Evolutionary conservation across 2,888 invertebrate genomes (phyloP).

Genomic region (Shargacucullia verbasci): DNA sequence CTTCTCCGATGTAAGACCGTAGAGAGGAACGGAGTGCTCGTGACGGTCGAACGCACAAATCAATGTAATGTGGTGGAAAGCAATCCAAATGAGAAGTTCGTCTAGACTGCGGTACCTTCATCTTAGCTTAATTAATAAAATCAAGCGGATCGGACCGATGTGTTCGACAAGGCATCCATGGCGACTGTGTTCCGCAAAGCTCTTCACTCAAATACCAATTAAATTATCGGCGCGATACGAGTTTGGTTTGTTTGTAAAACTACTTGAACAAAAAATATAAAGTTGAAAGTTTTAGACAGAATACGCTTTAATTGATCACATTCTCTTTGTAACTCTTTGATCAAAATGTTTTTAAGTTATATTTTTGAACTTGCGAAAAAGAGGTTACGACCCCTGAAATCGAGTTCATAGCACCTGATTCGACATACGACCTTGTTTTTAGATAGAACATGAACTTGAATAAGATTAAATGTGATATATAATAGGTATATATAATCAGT

Average conservation of each 20-base stretch:
- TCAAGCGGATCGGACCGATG: slow-evolving; percentile 57
- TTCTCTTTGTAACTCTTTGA: slow-evolving; percentile 4
- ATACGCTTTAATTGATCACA: slow-evolving; percentile 5
- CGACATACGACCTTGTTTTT: slow-evolving; percentile 30
- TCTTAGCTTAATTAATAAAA: slow-evolving; percentile 67
- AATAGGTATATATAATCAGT: too few relatives aligned
- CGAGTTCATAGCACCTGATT: slow-evolving; percentile 22
- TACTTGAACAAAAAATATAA: not conserved
- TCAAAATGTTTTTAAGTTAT: not conserved
- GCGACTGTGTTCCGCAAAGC: slow-evolving; percentile 24
- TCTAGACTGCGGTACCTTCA: slow-evolving; percentile 63
- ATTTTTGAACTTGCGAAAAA: not conserved
- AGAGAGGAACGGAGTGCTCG: slow-evolving; percentile 36
- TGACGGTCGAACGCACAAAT: slow-evolving; percentile 71
- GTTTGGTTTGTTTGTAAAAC: slow-evolving; percentile 4
- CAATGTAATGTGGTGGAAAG: slow-evolving; percentile 72
- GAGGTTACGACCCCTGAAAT: slow-evolving; percentile 13
- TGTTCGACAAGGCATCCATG: slow-evolving; percentile 36
- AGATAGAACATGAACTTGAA: slow-evolving; percentile 9
- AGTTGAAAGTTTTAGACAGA: too few relatives aligned
- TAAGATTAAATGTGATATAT: slow-evolving; percentile 4
- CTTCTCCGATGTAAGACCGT: slow-evolving; percentile 19
- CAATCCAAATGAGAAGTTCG: slow-evolving; percentile 65
- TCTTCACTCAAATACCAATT: slow-evolving; percentile 47
- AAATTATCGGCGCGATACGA: slow-evolving; percentile 24